These are phyloP conservation scores for Encarsia formosa DNA, from an alignment of 2,888 invertebrate genomes.

Conservation along the genomic window DNA sequence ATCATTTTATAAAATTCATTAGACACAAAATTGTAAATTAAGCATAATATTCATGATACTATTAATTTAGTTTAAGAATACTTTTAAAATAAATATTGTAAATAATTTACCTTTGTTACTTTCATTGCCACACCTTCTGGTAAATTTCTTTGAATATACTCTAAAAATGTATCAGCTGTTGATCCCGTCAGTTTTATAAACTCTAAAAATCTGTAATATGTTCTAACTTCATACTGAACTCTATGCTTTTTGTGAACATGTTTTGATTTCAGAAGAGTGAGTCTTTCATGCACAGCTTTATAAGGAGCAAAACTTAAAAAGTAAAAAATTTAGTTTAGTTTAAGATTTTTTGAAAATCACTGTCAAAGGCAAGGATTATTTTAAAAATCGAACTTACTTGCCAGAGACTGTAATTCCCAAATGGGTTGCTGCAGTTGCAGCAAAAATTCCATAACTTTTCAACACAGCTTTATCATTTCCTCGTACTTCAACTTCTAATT, in stretches of 20 bases:
- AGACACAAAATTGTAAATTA: too few relatives aligned
- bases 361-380: background rate
- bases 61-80: too few relatives aligned
- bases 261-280: conserved; percentile 80
- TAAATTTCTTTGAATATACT: conserved; percentile 93
- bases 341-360: background rate
- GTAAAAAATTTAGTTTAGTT: background rate
- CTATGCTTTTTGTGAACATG: conserved; percentile 90
- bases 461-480: conserved; percentile 85
- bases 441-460: conserved; percentile 83
- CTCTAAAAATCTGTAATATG: conserved; percentile 81
- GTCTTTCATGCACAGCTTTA: conserved; percentile 71
- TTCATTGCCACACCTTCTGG: conserved; percentile 97
- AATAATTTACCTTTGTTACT: conserved; percentile 65
- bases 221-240: conserved; percentile 93
- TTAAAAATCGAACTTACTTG: conserved; percentile 42
- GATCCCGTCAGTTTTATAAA: conserved; percentile 87
- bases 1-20: too few relatives aligned
- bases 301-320: conserved; percentile 67
- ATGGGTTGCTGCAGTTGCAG: conserved; percentile 73
- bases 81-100: too few relatives aligned
- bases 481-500: conserved; percentile 79
- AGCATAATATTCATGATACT: too few relatives aligned
- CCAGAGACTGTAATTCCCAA: conserved; percentile 73
- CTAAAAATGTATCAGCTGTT: conserved; percentile 90